Conservation (phyloP, 2,797 vertebrate genomes). For the Leptoclinus maculatus region DNA sequence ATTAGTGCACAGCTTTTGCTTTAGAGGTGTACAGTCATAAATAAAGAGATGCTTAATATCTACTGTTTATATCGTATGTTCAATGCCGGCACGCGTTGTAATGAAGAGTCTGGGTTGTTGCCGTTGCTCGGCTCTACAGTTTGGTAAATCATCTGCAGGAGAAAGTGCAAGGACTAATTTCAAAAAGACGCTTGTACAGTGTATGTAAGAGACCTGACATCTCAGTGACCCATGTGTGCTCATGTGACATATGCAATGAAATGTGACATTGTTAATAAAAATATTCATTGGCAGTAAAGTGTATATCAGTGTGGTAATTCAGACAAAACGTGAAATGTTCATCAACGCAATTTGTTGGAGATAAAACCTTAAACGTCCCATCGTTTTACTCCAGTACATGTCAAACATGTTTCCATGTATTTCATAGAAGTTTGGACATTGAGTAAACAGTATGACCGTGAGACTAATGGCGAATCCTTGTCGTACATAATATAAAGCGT, state of each 20-base stretch:
- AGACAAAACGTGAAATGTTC: background rate
- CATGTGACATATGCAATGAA: conserved; percentile 4
- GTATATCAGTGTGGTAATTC: background rate
- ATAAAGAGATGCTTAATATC: background rate
- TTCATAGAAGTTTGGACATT: background rate
- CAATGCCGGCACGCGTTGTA: background rate
- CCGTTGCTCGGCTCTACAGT: background rate
- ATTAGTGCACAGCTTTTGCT: background rate
- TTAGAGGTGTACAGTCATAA: background rate
- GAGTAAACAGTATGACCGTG: background rate
- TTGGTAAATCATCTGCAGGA: background rate
- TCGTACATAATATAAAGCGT: no score
- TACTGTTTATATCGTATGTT: conserved; percentile 1
- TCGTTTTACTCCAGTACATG: background rate
- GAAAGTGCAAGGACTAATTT: background rate
- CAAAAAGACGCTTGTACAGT: background rate
- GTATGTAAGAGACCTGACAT: background rate
- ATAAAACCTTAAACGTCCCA: background rate
- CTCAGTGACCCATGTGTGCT: background rate
- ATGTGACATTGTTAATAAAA: conserved; percentile 42
- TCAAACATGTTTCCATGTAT: background rate
- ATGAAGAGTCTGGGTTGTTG: background rate
- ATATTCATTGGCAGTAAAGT: background rate
- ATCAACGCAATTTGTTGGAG: background rate
- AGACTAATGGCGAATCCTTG: background rate